Conservation (phyloP, 2,113 vertebrate species). For the Forbesichthys agassizii region DNA sequence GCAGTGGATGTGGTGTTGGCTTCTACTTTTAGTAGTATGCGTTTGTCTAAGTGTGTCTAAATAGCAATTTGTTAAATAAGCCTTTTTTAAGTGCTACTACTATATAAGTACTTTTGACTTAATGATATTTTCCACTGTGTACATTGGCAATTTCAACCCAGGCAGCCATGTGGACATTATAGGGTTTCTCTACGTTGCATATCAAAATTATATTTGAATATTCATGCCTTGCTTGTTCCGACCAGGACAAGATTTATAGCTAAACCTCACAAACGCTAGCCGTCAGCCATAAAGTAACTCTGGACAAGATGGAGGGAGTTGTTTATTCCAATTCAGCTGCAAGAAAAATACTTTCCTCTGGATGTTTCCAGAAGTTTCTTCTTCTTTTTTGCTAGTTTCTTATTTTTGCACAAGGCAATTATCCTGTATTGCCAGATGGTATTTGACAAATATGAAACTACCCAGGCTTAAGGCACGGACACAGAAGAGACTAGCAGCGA, state of each 20-base stretch:
- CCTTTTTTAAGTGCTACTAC: background rate
- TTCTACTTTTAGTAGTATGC: background rate
- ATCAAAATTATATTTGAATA: too few species aligned
- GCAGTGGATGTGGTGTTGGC: slow-evolving; percentile 1
- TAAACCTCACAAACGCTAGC: background rate
- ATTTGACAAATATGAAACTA: slow-evolving; percentile 46
- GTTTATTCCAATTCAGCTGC: slow-evolving; percentile 17
- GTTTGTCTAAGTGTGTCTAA: background rate
- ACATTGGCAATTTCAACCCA: too few species aligned
- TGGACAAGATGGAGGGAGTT: background rate
- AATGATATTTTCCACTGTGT: too few species aligned
- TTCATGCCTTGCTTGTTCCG: background rate
- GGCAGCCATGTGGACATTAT: too few species aligned
- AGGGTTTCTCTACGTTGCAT: too few species aligned
- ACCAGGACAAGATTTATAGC: background rate
- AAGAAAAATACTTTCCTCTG: slow-evolving; percentile 50
- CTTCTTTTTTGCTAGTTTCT: background rate
- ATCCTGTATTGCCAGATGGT: slow-evolving; percentile 11
- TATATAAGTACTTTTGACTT: too few species aligned
- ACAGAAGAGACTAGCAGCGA: background rate
- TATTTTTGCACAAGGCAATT: slow-evolving; percentile 17
- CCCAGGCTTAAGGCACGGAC: background rate
- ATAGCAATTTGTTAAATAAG: background rate
- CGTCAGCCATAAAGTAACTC: slow-evolving; percentile 2
- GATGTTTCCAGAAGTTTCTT: slow-evolving; percentile 8